phyloP scores from a whole-genome alignment of 2,888 invertebrate species.

The Trypoxylon attenuatum region DNA sequence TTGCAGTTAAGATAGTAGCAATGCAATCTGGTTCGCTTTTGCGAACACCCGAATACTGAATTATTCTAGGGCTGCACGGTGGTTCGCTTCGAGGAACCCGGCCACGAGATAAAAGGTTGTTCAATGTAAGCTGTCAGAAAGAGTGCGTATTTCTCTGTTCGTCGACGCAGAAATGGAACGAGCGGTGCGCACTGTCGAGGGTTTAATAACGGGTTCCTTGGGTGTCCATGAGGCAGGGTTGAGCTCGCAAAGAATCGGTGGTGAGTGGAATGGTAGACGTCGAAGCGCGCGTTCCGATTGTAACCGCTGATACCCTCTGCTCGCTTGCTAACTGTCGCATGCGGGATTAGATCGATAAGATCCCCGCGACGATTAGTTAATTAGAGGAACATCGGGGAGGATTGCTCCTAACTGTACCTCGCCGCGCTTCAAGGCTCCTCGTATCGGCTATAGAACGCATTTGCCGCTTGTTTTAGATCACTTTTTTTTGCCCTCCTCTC shows the following conservation, averaged over 20 bases:
- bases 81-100: not conserved
- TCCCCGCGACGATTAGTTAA: slow-evolving; percentile 50
- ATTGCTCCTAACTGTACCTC: slow-evolving; percentile 32
- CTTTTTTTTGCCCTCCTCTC: not conserved
- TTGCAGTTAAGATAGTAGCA: too few species aligned
- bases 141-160: slow-evolving; percentile 8
- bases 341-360: slow-evolving; percentile 54
- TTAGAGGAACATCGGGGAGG: slow-evolving; percentile 43
- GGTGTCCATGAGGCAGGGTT: not conserved
- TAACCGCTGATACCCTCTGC: slow-evolving; percentile 36
- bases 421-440: slow-evolving; percentile 13
- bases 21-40: too few species aligned
- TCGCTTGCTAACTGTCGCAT: slow-evolving; percentile 43
- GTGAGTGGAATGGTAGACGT: slow-evolving; percentile 1
- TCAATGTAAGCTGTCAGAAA: slow-evolving; percentile 12
- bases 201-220: slow-evolving; percentile 40
- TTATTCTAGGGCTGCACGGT: too few species aligned
- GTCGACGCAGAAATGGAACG: slow-evolving; percentile 27
- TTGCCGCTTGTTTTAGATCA: not conserved
- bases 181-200: slow-evolving; percentile 6
- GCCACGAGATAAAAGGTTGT: not conserved
- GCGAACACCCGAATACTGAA: too few species aligned
- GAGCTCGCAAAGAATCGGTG: slow-evolving; percentile 28
- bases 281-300: slow-evolving; percentile 38
- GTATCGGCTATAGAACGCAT: slow-evolving; percentile 32